Base-by-base conservation (phyloP, 2,888 invertebrate species). In the Amphipyra berbera region DNA sequence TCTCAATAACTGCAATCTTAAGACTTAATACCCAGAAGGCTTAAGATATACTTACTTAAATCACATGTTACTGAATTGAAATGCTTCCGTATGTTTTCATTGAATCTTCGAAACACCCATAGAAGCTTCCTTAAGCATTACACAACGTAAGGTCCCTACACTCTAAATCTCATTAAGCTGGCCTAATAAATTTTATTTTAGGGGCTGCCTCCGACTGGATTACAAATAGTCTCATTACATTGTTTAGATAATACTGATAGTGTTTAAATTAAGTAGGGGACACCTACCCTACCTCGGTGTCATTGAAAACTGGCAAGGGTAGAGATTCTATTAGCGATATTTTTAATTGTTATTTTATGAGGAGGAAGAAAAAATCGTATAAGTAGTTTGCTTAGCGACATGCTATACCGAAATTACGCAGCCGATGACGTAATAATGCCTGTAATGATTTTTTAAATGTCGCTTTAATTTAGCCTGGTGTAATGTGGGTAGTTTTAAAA, bases 201-300 rank as follows among this genome's bases (percentile, higher is more conserved):
- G 74, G 82, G 80, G 73, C n/a, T 68, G 71, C 69, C 73, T 73
- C 68, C 47, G 75, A 76, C 77, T 76, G 77, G 84, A 82, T 84
- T 87, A 84, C 84, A 82, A 85, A 87, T 83, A 81, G 84, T 81
- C 85, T 87, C 83, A 85, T 87, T 87, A 87, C 71, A 48, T 76
- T 82, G 75, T 84, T 85, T 80, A 82, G 86, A 83, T 82, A 76
- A 81, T 76, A 79, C 79, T 76, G 83, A 86, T 86, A 85, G 83
- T 84, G 82, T 74, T 76, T 72, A 79, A 78, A 77, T 77, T 74
- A 74, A 65, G 66, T 46, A 68, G 50, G 73, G 66, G 57, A 57
- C 38, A 68, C 47, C 57, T 50, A 67, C 72, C 65, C 65, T 74
- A 55, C 54, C 44, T 54, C 14, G n/a, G 41, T 44, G 48, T 45